Evolutionary conservation across 2,888 invertebrate genomes (phyloP).

Genomic region (Tinea trinotella): DNA sequence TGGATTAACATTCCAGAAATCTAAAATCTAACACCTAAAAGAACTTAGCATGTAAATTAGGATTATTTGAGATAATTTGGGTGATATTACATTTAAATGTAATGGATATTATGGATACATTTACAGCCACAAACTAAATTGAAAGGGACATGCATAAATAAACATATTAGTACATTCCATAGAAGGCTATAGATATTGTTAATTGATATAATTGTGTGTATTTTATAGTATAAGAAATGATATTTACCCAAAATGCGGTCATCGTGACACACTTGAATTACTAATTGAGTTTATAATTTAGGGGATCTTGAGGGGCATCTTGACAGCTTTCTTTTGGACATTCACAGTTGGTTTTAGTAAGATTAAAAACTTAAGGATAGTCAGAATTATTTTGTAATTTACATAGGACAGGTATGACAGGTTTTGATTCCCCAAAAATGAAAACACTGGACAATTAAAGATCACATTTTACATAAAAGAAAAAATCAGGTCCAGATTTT

Average conservation of each 20-base stretch:
- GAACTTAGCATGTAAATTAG: not conserved
- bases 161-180: conserved; percentile 61
- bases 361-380: not conserved
- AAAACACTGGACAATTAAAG: not conserved
- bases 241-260: conserved; percentile 68
- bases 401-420: not conserved
- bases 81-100: not conserved
- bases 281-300: not conserved
- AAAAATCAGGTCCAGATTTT: conserved; percentile 1
- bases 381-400: not conserved
- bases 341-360: not conserved
- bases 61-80: not conserved
- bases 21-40: conserved; percentile 13
- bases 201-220: conserved; percentile 13
- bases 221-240: conserved; percentile 47
- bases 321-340: conserved; percentile 61
- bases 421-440: not conserved
- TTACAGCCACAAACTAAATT: conserved; percentile 18
- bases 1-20: conserved; percentile 11
- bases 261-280: conserved; percentile 52
- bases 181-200: conserved; percentile 39
- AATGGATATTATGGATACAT: conserved; percentile 7
- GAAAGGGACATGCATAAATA: conserved; percentile 50
- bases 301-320: conserved; percentile 62
- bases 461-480: too few relatives aligned